phyloP scores from a whole-genome alignment of 2,113 vertebrate species.

The Colius striatus region DNA sequence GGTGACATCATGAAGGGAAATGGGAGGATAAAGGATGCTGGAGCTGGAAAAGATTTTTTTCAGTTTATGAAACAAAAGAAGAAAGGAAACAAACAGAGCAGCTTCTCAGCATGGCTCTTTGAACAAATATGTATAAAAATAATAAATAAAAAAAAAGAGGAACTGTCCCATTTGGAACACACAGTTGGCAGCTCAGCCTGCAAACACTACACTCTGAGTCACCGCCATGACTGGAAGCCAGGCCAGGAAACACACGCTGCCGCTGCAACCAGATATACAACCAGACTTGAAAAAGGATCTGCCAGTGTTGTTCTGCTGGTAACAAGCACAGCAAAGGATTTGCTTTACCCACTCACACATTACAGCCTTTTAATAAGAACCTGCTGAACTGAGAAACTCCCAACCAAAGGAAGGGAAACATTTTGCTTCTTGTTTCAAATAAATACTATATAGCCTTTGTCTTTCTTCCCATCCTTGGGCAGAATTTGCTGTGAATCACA shows the following conservation, averaged over 20 bases:
- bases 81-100: constrained; percentile 64
- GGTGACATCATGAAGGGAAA: constrained; percentile 69
- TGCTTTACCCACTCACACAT: background rate
- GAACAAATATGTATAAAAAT: constrained; percentile 51
- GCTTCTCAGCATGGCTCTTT: constrained; percentile 57
- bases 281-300: background rate
- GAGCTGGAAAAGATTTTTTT: constrained; percentile 59
- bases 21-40: constrained; percentile 68
- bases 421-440: constrained; percentile 6
- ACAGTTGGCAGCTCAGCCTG: constrained; percentile 23
- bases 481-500: background rate
- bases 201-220: constrained; percentile 54
- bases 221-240: constrained; percentile 18
- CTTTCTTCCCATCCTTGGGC: background rate
- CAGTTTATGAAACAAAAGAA: constrained; percentile 67
- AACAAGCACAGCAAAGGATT: background rate
- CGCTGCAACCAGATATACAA: constrained; percentile 23
- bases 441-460: background rate
- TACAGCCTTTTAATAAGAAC: background rate
- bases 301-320: background rate
- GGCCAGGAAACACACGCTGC: constrained; percentile 43
- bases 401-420: background rate
- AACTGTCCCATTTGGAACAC: constrained; percentile 56
- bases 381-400: background rate
- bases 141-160: constrained; percentile 23